Conservation (phyloP, 2,888 invertebrate genomes). For the Scaptodrosophila latifasciaeformis region DNA sequence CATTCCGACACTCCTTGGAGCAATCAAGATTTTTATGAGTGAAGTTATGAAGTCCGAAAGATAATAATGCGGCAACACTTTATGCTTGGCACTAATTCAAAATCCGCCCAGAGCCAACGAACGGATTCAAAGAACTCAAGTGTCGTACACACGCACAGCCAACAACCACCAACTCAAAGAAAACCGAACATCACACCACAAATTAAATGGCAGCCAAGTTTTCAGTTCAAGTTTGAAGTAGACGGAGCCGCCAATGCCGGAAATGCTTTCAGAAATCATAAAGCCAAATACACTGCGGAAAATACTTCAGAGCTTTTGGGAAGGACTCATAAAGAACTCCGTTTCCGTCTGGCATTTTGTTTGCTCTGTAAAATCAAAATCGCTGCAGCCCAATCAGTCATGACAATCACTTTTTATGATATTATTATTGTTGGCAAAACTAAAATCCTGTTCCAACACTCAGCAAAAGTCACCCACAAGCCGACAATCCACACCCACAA, state of each 20-base stretch:
- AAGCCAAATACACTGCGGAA: constrained; percentile 32
- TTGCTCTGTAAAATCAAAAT: constrained; percentile 15
- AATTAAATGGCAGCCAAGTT: constrained; percentile 46
- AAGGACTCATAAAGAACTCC: neutral
- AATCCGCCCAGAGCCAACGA: too few relatives aligned
- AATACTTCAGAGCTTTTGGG: constrained; percentile 13
- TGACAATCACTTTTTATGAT: constrained; percentile 38
- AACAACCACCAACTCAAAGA: too few relatives aligned
- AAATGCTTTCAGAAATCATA: constrained; percentile 13
- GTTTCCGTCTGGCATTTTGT: neutral
- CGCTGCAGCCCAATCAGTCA: constrained; percentile 33
- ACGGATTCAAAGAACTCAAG: too few relatives aligned
- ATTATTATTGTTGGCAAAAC: constrained; percentile 38
- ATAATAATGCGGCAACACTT: constrained; percentile 75
- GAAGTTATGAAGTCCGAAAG: constrained; percentile 72
- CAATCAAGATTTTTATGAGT: constrained; percentile 55
- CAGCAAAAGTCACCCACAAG: constrained; percentile 28
- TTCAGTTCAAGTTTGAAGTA: constrained; percentile 20
- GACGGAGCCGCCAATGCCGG: constrained; percentile 9
- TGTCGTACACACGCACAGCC: too few relatives aligned
- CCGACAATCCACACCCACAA: constrained; percentile 30
- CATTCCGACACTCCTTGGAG: constrained; percentile 9
- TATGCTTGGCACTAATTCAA: constrained; percentile 71
- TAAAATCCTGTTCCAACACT: constrained; percentile 21
- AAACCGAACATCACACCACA: too few relatives aligned